Evolutionary conservation across 2,888 invertebrate genomes (phyloP).

Genomic region (Aspidiotus rigidus): DNA sequence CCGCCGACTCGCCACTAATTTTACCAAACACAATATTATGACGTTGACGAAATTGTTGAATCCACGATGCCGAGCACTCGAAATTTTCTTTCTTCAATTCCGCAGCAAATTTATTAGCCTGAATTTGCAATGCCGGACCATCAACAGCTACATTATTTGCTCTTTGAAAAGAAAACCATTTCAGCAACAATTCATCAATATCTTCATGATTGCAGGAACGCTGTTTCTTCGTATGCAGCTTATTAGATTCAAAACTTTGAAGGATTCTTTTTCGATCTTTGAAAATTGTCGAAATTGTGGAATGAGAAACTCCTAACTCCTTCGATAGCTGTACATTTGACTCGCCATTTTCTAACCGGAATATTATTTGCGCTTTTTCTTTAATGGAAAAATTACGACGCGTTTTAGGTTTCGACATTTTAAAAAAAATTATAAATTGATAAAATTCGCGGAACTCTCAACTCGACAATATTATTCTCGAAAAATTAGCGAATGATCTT

Average conservation of each 20-base stretch:
- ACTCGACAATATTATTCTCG: too few species aligned
- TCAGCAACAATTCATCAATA: conserved; percentile 33
- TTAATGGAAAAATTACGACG: conserved; percentile 35
- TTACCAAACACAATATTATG: conserved; percentile 10
- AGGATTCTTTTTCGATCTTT: conserved; percentile 35
- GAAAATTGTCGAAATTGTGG: conserved; percentile 36
- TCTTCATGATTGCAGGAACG: conserved; percentile 20
- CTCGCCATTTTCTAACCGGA: conserved; percentile 34
- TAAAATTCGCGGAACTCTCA: not conserved
- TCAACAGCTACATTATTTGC: conserved; percentile 33
- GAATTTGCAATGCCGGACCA: conserved; percentile 35
- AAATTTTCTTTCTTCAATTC: not conserved
- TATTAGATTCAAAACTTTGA: conserved; percentile 36
- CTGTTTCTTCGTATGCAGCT: conserved; percentile 25
- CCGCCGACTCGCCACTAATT: conserved; percentile 15
- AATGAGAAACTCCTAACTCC: conserved; percentile 34
- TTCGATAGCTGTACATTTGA: conserved; percentile 27
- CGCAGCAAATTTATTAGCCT: conserved; percentile 35
- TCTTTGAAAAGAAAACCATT: conserved; percentile 35
- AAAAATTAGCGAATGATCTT: too few species aligned
- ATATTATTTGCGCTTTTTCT: conserved; percentile 36
- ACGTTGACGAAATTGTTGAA: conserved; percentile 5
- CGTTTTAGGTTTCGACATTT: conserved; percentile 14
- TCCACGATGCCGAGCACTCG: not conserved
- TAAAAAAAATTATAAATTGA: not conserved